These are phyloP conservation scores for Leptopilina drosophilae DNA, from an alignment of 2,888 invertebrate genomes.

Conservation along the genomic window DNA sequence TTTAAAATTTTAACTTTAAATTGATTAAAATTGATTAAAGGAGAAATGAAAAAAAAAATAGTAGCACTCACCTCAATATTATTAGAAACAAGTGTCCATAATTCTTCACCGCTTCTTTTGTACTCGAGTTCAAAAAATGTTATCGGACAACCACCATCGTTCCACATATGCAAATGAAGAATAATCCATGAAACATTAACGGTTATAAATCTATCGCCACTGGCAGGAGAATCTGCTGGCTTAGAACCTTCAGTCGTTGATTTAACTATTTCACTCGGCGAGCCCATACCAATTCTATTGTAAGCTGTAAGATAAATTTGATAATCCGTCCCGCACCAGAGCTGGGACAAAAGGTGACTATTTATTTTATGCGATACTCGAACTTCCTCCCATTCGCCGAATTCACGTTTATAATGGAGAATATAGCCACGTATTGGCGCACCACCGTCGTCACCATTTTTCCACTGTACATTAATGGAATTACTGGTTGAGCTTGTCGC, in stretches of 20 bases:
- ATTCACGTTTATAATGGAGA: slow-evolving; percentile 92
- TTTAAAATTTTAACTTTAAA: no score
- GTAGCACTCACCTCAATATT: slow-evolving; percentile 81
- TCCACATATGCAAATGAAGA: slow-evolving; percentile 92
- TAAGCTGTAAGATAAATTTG: slow-evolving; percentile 94
- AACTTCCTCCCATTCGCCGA: slow-evolving; percentile 94
- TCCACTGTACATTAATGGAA: slow-evolving; percentile 89
- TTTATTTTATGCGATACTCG: slow-evolving; percentile 90
- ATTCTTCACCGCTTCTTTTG: slow-evolving; percentile 78
- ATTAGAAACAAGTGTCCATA: slow-evolving; percentile 89
- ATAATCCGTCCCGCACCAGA: slow-evolving; percentile 93
- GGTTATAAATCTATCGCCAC: slow-evolving; percentile 78
- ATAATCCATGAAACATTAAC: slow-evolving; percentile 92
- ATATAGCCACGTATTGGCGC: slow-evolving; percentile 84
- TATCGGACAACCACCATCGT: slow-evolving; percentile 92
- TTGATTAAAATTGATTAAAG: background rate
- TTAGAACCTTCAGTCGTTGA: slow-evolving; percentile 79
- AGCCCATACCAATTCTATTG: slow-evolving; percentile 92
- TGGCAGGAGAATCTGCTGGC: slow-evolving; percentile 72
- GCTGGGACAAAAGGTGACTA: slow-evolving; percentile 87
- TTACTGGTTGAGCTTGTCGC: slow-evolving; percentile 91
- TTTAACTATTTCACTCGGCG: slow-evolving; percentile 92
- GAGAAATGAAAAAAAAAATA: background rate
- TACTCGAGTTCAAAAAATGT: slow-evolving; percentile 92
- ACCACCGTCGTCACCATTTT: slow-evolving; percentile 89